Evolutionary conservation across 2,888 invertebrate genomes (phyloP).

Genomic region (Sinotaia quadrata): DNA sequence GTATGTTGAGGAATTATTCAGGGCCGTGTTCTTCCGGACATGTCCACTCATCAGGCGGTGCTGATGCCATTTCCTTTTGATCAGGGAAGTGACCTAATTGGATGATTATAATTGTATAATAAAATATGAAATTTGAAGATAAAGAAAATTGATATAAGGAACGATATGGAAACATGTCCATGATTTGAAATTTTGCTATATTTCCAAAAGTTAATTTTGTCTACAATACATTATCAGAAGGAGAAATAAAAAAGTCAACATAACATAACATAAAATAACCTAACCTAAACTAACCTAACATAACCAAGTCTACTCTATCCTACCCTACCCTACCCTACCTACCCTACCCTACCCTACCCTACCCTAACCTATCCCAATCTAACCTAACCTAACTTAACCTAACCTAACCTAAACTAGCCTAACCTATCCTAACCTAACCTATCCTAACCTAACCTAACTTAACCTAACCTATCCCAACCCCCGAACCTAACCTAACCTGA

Average conservation of each 20-base stretch:
- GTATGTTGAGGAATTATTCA: constrained; percentile 38
- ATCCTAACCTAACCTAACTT: neutral
- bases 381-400: neutral
- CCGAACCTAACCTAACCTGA: no score
- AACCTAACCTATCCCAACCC: neutral
- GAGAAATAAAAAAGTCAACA: no score
- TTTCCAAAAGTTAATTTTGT: no score
- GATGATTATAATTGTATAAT: neutral
- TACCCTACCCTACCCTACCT: neutral
- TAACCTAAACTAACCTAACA: neutral
- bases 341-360: neutral
- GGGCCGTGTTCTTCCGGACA: constrained; percentile 37
- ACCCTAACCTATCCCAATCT: neutral
- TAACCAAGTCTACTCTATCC: neutral
- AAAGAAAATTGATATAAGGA: no score
- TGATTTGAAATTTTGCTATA: no score
- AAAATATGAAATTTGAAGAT: no score
- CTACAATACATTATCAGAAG: no score
- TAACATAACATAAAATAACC: neutral
- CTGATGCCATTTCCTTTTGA: constrained; percentile 63
- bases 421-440: neutral
- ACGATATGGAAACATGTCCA: no score
- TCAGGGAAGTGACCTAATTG: constrained; percentile 55
- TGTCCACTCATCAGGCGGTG: constrained; percentile 55
- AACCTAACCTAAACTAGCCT: neutral